These are phyloP conservation scores for Heliconius congener DNA, from an alignment of 1,140 invertebrate genomes.

Conservation along the genomic window DNA sequence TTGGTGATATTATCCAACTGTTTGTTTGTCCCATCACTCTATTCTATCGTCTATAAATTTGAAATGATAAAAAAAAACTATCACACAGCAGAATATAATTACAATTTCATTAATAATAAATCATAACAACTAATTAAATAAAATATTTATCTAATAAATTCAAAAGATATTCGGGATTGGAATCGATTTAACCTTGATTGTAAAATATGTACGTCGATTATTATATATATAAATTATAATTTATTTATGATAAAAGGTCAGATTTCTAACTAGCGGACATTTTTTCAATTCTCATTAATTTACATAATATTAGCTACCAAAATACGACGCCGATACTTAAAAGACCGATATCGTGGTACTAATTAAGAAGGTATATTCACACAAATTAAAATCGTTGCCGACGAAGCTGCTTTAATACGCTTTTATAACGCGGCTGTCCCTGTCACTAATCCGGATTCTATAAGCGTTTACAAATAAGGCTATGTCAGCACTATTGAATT, in stretches of 20 bases:
- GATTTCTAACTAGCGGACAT: slow-evolving; percentile 17
- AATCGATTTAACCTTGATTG: slow-evolving; percentile 11
- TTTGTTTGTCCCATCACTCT: no score
- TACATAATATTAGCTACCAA: slow-evolving; percentile 37
- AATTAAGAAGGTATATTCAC: slow-evolving; percentile 38
- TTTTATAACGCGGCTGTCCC: slow-evolving; percentile 40
- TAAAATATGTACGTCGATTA: slow-evolving; percentile 7
- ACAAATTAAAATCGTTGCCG: slow-evolving; percentile 30
- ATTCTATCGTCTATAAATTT: background rate
- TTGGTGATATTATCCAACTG: no score
- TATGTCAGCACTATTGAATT: background rate
- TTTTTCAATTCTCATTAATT: slow-evolving; percentile 33
- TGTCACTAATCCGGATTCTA: slow-evolving; percentile 39
- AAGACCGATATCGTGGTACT: slow-evolving; percentile 28
- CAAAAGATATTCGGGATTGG: background rate
- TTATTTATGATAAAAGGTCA: slow-evolving; percentile 22
- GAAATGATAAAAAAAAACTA: background rate
- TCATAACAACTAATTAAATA: slow-evolving; percentile 11
- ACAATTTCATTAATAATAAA: slow-evolving; percentile 4
- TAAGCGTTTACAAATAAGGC: slow-evolving; percentile 27
- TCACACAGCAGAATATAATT: background rate
- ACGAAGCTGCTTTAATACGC: slow-evolving; percentile 33
- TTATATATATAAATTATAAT: slow-evolving; percentile 19
- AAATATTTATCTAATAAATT: slow-evolving; percentile 11
- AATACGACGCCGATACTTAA: slow-evolving; percentile 32